These are phyloP conservation scores for Clamator glandarius DNA, from an alignment of 2,797 vertebrate species.

Conservation along the genomic window DNA sequence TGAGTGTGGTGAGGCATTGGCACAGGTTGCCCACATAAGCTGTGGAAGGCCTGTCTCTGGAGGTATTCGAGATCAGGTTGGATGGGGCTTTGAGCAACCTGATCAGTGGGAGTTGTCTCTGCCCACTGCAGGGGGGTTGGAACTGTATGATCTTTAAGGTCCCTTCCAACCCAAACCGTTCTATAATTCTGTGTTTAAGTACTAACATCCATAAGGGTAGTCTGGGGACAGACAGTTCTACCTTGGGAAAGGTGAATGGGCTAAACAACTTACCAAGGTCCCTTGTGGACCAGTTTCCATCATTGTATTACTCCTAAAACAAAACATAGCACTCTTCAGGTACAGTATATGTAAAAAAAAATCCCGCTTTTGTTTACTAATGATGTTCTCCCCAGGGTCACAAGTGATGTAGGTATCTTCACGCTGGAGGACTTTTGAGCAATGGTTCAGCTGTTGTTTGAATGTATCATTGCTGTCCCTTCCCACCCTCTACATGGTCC, in stretches of 20 bases:
- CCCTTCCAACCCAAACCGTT: too few species aligned
- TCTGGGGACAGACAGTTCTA: background rate
- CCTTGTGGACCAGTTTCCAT: background rate
- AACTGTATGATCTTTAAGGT: too few species aligned
- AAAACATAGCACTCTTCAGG: background rate
- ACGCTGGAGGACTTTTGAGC: background rate
- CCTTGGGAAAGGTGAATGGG: background rate
- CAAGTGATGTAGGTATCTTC: background rate
- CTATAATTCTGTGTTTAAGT: background rate
- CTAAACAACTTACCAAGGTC: background rate
- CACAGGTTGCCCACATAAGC: too few species aligned
- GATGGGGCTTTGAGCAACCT: too few species aligned
- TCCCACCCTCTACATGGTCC: background rate
- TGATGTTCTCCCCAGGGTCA: background rate
- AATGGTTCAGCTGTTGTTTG: background rate
- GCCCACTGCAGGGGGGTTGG: too few species aligned
- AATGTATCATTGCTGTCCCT: background rate
- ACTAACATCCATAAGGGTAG: background rate
- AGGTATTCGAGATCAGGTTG: too few species aligned
- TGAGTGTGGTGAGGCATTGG: too few species aligned
- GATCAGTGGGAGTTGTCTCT: too few species aligned
- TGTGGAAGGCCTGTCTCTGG: too few species aligned
- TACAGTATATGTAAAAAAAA: background rate
- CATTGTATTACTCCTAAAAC: background rate
- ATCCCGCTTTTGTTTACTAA: background rate